Evolutionary conservation across 2,113 vertebrate genomes (phyloP).

Genomic region (Menura novaehollandiae): DNA sequence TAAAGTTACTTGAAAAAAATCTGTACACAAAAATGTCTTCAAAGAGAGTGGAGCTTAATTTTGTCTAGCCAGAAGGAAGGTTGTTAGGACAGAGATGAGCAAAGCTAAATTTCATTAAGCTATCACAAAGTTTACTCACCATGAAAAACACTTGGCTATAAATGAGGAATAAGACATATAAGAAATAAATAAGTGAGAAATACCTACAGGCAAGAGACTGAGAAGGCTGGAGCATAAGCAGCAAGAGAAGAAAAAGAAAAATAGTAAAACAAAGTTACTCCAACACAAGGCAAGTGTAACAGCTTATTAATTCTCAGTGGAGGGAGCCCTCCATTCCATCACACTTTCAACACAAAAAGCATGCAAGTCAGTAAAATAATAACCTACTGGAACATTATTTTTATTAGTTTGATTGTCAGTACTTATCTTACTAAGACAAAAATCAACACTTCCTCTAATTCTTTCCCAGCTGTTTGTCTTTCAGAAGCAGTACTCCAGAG

Average conservation of each 20-base stretch:
- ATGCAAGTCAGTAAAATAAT: not conserved
- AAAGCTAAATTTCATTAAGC: slow-evolving; percentile 49
- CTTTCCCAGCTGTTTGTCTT: not conserved
- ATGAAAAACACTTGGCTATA: slow-evolving; percentile 3
- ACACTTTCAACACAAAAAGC: not conserved
- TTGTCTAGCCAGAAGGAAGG: slow-evolving; percentile 52
- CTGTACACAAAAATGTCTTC: slow-evolving; percentile 26
- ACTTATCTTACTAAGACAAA: not conserved
- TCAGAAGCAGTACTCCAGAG: not conserved
- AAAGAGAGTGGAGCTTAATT: slow-evolving; percentile 26
- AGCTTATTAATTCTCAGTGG: not conserved
- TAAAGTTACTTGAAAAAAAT: slow-evolving; percentile 42
- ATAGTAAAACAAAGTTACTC: not conserved
- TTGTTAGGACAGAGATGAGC: slow-evolving; percentile 30
- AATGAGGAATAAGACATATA: slow-evolving; percentile 15
- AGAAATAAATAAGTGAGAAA: slow-evolving; percentile 36
- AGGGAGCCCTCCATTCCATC: not conserved
- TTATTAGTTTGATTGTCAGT: not conserved
- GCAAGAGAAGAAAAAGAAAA: not conserved
- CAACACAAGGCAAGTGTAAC: not conserved
- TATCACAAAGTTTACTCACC: slow-evolving; percentile 41
- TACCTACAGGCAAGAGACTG: not conserved
- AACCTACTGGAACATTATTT: not conserved
- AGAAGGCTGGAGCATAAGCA: not conserved
- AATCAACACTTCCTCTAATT: not conserved